A percentile compares a stretch with the other conserved stretches of the same genome.
These are phyloP conservation scores for Schrankia costaestrigalis DNA, from an alignment of 2,888 invertebrate genomes.

Conservation along the genomic window DNA sequence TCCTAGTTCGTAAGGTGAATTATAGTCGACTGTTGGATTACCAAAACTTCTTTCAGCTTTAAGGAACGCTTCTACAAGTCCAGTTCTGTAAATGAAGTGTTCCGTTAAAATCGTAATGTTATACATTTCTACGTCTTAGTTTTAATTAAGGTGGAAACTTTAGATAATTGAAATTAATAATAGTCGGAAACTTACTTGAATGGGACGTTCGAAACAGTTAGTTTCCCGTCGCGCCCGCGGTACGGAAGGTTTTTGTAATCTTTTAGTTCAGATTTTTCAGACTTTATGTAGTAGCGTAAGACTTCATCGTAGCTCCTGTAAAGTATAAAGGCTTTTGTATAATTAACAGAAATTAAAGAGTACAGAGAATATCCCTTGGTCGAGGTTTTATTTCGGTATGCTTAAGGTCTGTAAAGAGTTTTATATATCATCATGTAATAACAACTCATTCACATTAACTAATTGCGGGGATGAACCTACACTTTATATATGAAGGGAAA, in stretches of 20 bases:
- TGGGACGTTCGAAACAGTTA: slow-evolving; percentile 83
- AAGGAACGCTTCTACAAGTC: slow-evolving; percentile 78
- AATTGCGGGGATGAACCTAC: too few relatives aligned
- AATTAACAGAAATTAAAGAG: too few relatives aligned
- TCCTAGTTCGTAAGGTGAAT: slow-evolving; percentile 82
- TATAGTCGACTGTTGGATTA: slow-evolving; percentile 81
- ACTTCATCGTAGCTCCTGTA: slow-evolving; percentile 83
- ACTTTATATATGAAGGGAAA: too few relatives aligned
- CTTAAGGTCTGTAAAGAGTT: too few relatives aligned
- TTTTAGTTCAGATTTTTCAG: slow-evolving; percentile 76
- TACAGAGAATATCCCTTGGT: too few relatives aligned
- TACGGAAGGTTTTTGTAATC: slow-evolving; percentile 74
- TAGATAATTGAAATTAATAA: slow-evolving; percentile 29
- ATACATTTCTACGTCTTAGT: slow-evolving; percentile 8
- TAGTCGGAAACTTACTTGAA: slow-evolving; percentile 62
- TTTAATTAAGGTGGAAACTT: slow-evolving; percentile 31
- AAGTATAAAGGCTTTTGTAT: not conserved
- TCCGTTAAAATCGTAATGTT: slow-evolving; percentile 1
- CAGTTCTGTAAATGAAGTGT: slow-evolving; percentile 59
- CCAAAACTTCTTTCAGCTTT: slow-evolving; percentile 81
- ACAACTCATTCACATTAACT: too few relatives aligned
- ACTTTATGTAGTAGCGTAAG: slow-evolving; percentile 81
- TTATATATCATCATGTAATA: too few relatives aligned
- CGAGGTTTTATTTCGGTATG: too few relatives aligned
- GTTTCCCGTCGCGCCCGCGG: slow-evolving; percentile 82